phyloP scores from a whole-genome alignment of 2,888 invertebrate genomes.

The Nowickia ferox region DNA sequence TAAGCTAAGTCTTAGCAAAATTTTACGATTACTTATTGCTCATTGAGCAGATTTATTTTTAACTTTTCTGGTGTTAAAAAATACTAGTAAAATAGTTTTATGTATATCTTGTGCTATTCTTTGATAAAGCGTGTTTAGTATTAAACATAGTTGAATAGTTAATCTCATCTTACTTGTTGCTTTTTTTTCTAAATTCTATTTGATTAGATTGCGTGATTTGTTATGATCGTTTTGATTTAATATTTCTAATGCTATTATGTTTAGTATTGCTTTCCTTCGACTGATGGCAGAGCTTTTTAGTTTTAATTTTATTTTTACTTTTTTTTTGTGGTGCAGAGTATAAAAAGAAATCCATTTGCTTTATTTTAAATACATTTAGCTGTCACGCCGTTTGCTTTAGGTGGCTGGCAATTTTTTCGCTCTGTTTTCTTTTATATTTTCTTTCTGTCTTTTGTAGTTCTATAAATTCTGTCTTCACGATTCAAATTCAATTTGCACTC shows the following conservation, averaged over 20 bases:
- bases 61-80: too few species aligned
- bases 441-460: not conserved
- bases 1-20: too few species aligned
- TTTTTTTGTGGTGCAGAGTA: not conserved
- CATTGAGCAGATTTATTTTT: too few species aligned
- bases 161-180: not conserved
- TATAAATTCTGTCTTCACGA: slow-evolving; percentile 36
- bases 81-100: too few species aligned
- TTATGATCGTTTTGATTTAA: slow-evolving; percentile 51
- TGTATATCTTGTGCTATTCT: too few species aligned
- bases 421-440: not conserved
- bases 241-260: slow-evolving; percentile 16
- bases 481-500: slow-evolving; percentile 62
- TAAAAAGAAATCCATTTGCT: not conserved
- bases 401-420: not conserved
- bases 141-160: too few species aligned
- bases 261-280: not conserved
- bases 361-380: slow-evolving; percentile 5
- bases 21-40: too few species aligned
- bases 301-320: not conserved
- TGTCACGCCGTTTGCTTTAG: not conserved
- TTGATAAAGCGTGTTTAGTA: too few species aligned
- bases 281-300: not conserved
- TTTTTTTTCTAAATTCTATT: slow-evolving; percentile 4
- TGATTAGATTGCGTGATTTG: slow-evolving; percentile 67